These are phyloP conservation scores for Luscinia megarhynchos DNA, from an alignment of 2,797 vertebrate genomes.

Conservation along the genomic window DNA sequence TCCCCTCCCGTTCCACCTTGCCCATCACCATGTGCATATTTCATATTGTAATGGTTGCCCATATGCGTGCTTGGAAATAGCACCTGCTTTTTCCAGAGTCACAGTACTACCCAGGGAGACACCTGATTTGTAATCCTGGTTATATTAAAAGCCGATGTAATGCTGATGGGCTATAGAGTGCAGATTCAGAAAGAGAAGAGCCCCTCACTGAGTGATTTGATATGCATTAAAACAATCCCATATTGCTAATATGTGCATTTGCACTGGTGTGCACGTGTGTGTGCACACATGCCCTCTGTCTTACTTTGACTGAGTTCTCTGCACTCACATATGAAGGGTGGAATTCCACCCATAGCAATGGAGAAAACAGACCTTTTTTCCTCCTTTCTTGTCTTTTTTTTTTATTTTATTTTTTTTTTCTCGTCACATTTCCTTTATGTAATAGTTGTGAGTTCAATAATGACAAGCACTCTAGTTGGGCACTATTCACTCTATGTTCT, in stretches of 20 bases:
- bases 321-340: fast-evolving
- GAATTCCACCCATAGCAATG: not conserved
- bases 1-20: conserved; percentile 62
- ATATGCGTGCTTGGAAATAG: conserved; percentile 36
- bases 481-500: not conserved
- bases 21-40: conserved; percentile 14
- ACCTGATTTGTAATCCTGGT: conserved; percentile 24
- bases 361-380: not conserved
- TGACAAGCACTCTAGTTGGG: not conserved
- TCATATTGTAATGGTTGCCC: conserved; percentile 36
- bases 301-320: not conserved
- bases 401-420: not conserved
- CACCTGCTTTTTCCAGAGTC: conserved; percentile 55
- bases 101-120: conserved; percentile 49
- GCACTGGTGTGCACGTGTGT: not conserved
- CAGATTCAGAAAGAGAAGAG: not conserved
- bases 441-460: not conserved
- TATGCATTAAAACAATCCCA: not conserved
- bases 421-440: not conserved
- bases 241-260: not conserved
- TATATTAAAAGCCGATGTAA: not conserved
- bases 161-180: not conserved
- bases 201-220: not conserved
- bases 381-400: not conserved
- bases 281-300: not conserved